Evolutionary conservation across 2,888 invertebrate genomes (phyloP).

Genomic region (Merodon equestris): DNA sequence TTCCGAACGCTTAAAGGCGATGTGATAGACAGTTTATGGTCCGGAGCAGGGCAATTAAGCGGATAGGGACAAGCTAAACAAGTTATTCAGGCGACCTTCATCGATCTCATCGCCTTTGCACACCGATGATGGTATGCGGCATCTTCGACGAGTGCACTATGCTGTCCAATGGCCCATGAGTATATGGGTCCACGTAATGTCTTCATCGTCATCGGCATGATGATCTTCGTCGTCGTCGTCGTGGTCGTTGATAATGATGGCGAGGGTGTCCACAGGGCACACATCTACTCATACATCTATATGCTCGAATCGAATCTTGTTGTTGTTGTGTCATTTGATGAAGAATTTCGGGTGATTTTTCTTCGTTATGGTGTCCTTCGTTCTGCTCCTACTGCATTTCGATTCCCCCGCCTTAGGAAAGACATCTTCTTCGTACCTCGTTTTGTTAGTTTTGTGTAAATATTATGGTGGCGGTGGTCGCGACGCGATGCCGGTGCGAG

Average conservation of each 20-base stretch:
- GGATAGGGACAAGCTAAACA: conserved; percentile 65
- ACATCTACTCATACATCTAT: conserved; percentile 5
- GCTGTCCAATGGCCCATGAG: conserved; percentile 14
- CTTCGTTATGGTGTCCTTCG: conserved; percentile 50
- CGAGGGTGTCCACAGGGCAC: conserved; percentile 41
- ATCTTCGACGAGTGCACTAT: conserved; percentile 25
- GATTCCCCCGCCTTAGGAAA: conserved; percentile 9
- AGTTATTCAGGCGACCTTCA: conserved; percentile 66
- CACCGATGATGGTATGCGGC: conserved; percentile 36
- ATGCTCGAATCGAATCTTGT: too few species aligned
- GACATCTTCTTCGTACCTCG: conserved; percentile 23
- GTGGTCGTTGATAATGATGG: background rate
- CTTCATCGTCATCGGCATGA: conserved; percentile 51
- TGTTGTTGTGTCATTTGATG: conserved; percentile 43
- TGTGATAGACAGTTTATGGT: conserved; percentile 66
- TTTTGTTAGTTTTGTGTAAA: conserved; percentile 52
- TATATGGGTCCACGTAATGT: conserved; percentile 45
- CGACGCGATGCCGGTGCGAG: conserved; percentile 3
- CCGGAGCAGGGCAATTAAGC: conserved; percentile 59
- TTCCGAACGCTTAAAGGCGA: conserved; percentile 34
- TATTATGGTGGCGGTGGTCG: conserved; percentile 38
- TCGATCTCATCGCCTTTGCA: conserved; percentile 60
- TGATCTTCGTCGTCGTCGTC: too few species aligned
- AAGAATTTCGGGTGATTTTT: conserved; percentile 60
- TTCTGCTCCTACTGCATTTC: background rate